These are phyloP conservation scores for Molossus molossus DNA, from an alignment of 2,797 vertebrate species.

Conservation along the genomic window DNA sequence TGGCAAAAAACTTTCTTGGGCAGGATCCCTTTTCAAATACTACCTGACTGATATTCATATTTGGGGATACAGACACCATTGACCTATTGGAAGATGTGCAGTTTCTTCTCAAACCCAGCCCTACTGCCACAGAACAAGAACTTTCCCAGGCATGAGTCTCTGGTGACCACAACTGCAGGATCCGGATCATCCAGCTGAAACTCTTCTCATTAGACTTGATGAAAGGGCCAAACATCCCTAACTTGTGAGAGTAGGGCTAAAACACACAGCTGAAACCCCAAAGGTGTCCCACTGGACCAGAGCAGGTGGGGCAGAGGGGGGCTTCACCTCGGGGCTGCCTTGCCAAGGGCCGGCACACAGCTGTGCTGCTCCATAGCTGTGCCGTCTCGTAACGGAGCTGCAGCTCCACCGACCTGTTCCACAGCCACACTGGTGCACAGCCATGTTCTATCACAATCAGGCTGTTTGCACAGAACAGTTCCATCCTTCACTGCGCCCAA, in stretches of 20 bases:
- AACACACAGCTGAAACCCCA: neutral
- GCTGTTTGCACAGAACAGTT: neutral
- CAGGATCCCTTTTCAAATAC: slow-evolving; percentile 46
- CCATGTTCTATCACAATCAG: neutral
- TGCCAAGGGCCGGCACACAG: neutral
- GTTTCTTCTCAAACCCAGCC: slow-evolving; percentile 35
- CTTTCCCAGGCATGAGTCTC: neutral
- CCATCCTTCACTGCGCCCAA: neutral
- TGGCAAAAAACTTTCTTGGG: neutral
- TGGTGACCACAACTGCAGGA: neutral
- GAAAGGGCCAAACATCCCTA: slow-evolving; percentile 14
- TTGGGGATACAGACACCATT: neutral
- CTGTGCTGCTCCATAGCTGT: neutral
- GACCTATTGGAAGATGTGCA: neutral
- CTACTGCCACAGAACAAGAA: neutral
- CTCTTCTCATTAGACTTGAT: neutral
- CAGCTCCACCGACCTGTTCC: neutral
- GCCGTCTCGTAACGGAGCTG: neutral
- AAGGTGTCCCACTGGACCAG: neutral
- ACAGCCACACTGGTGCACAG: neutral
- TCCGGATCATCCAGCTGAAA: neutral
- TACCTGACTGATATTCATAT: neutral
- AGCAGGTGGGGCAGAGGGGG: neutral
- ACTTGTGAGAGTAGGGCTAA: slow-evolving; percentile 11
- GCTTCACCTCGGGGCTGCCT: neutral